Conservation (phyloP, 2,797 vertebrate genomes). For the Nothura maculosa region DNA sequence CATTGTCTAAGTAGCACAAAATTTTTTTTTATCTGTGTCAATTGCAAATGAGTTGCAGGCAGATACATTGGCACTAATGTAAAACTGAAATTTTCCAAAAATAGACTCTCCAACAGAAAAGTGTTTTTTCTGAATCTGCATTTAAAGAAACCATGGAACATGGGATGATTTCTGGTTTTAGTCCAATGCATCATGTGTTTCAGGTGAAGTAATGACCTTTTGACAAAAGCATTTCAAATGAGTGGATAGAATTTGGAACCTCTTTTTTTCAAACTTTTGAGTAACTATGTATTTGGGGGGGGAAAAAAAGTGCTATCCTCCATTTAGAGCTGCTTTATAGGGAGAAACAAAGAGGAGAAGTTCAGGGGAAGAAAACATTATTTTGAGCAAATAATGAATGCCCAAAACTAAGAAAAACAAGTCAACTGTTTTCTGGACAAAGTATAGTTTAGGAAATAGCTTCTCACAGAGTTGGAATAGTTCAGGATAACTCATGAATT, state of each 20-base stretch:
- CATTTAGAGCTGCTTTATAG: not conserved
- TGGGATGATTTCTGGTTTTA: not conserved
- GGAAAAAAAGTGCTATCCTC: not conserved
- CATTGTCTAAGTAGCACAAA: not conserved
- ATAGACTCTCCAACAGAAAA: not conserved
- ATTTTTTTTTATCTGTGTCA: not conserved
- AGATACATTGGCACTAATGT: not conserved
- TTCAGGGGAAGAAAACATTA: not conserved
- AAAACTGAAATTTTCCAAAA: not conserved
- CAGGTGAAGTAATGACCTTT: not conserved
- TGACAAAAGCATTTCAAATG: not conserved
- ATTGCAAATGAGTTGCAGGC: not conserved
- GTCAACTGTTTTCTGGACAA: not conserved
- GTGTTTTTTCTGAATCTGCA: not conserved
- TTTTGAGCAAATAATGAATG: not conserved
- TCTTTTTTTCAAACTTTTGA: not conserved
- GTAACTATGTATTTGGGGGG: too few species aligned
- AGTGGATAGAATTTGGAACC: not conserved
- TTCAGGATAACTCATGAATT: not conserved
- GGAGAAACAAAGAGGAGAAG: not conserved
- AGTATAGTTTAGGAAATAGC: not conserved
- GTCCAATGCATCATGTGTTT: accelerated
- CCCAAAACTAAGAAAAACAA: not conserved
- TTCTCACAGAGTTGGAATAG: not conserved
- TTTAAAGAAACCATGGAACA: accelerated